Percentiles rank a stretch among this genome's conserved stretches.
These are phyloP conservation scores for Lepidurus couesii DNA, from an alignment of 1,140 invertebrate species.

Conservation along the genomic window DNA sequence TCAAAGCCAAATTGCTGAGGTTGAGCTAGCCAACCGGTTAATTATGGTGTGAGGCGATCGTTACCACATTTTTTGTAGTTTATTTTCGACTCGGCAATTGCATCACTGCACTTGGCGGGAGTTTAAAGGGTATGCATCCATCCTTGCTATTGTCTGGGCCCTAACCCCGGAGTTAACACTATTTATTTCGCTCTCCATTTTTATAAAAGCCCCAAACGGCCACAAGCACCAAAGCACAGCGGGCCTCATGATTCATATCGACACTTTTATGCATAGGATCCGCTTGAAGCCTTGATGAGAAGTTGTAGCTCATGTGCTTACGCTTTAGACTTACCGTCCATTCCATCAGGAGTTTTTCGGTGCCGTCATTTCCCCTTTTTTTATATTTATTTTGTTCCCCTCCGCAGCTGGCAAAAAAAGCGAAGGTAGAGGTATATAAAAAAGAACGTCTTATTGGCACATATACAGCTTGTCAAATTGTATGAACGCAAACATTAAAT, in stretches of 20 bases:
- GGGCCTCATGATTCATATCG: constrained; percentile 17
- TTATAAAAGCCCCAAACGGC: not conserved
- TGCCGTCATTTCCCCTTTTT: not conserved
- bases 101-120: not conserved
- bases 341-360: not conserved
- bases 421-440: not conserved
- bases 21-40: not conserved
- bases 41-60: not conserved
- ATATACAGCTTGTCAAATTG: constrained; percentile 7
- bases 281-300: not conserved
- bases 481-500: constrained; percentile 12
- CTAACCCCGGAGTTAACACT: not conserved
- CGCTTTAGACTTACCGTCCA: not conserved
- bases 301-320: not conserved
- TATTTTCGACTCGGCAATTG: not conserved
- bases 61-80: not conserved
- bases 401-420: not conserved
- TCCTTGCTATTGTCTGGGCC: not conserved
- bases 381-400: not conserved
- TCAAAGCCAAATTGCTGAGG: too few species aligned
- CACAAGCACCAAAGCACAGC: not conserved
- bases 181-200: constrained; percentile 1
- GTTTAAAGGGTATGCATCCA: not conserved
- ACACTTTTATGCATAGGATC: constrained; percentile 13
- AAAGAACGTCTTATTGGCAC: not conserved